Evolutionary conservation across 1,140 invertebrate species (phyloP).

Genomic region (Eriosoma lanigerum): DNA sequence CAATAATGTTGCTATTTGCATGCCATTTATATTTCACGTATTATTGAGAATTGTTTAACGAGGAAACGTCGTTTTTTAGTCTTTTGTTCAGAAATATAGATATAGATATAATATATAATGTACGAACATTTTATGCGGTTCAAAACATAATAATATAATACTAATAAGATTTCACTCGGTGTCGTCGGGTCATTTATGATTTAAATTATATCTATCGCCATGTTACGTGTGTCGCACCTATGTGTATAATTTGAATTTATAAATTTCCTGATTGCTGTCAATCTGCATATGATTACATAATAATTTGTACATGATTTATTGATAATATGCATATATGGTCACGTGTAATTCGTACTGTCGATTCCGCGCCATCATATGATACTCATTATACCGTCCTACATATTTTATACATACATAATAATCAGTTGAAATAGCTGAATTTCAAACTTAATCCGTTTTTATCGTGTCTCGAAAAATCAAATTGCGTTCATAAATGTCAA

Average conservation of each 20-base stretch:
- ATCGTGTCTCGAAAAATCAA: neutral
- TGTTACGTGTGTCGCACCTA: too few relatives aligned
- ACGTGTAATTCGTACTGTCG: constrained; percentile 16
- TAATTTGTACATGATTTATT: neutral
- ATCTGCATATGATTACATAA: neutral
- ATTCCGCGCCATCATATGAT: too few relatives aligned
- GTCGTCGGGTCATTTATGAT: neutral
- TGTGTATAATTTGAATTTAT: constrained; percentile 21
- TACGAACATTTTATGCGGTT: too few relatives aligned
- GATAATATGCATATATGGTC: neutral
- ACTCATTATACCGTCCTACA: too few relatives aligned
- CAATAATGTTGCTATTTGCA: too few relatives aligned
- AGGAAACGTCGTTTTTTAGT: neutral
- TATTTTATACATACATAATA: neutral
- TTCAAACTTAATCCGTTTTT: neutral
- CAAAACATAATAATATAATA: neutral
- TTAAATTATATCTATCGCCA: neutral
- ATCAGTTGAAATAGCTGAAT: neutral
- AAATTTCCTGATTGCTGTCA: neutral
- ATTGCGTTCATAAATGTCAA: neutral
- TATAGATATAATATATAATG: too few relatives aligned
- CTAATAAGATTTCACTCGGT: constrained; percentile 11
- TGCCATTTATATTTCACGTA: too few relatives aligned
- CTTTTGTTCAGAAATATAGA: neutral
- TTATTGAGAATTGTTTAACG: too few relatives aligned